Evolutionary conservation across 2,888 invertebrate species (phyloP).

Genomic region (Hanleya hanleyi): DNA sequence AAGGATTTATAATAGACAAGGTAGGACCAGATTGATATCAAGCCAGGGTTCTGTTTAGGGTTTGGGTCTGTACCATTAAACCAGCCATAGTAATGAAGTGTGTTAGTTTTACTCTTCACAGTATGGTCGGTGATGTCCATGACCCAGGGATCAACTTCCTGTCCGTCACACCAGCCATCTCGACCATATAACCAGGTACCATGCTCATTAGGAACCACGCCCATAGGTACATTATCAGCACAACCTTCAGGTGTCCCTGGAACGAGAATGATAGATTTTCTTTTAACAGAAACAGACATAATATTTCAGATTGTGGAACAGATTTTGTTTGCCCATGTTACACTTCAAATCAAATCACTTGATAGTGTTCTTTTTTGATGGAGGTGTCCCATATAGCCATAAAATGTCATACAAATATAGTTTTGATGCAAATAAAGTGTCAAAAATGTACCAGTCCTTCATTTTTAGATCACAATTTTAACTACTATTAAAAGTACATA

Average conservation of each 20-base stretch:
- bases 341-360: too few relatives aligned
- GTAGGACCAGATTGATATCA: constrained; percentile 51
- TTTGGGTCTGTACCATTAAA: constrained; percentile 52
- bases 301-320: too few relatives aligned
- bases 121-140: constrained; percentile 40
- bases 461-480: too few relatives aligned
- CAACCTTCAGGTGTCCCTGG: constrained; percentile 56
- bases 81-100: constrained; percentile 47
- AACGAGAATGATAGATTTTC: too few relatives aligned
- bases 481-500: too few relatives aligned
- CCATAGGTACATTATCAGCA: constrained; percentile 47
- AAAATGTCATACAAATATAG: too few relatives aligned
- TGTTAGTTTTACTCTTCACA: constrained; percentile 24
- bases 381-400: too few relatives aligned
- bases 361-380: too few relatives aligned
- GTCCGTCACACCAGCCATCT: constrained; percentile 63
- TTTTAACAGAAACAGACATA: too few relatives aligned
- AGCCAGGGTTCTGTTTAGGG: constrained; percentile 51
- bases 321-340: too few relatives aligned
- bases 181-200: constrained; percentile 64
- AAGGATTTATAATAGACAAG: constrained; percentile 44
- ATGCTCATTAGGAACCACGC: constrained; percentile 59
- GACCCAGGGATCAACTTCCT: constrained; percentile 47
- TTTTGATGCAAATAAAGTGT: too few relatives aligned
- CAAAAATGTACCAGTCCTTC: too few relatives aligned